phyloP scores from a whole-genome alignment of 1,140 invertebrate species.

The Ostrea edulis region DNA sequence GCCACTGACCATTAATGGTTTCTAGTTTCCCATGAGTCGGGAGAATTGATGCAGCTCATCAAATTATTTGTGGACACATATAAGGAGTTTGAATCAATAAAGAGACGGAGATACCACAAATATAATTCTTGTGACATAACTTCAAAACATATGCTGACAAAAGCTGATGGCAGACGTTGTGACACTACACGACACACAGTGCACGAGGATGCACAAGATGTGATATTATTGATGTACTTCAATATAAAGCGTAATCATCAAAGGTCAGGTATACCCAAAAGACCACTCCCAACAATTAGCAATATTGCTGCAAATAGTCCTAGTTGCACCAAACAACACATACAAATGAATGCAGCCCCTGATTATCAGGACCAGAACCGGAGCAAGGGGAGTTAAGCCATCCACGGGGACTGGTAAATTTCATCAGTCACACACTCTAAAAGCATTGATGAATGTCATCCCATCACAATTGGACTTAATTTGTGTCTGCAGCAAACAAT shows the following conservation, averaged over 20 bases:
- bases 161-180: neutral
- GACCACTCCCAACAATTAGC: constrained; percentile 29
- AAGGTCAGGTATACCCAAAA: constrained; percentile 20
- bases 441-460: constrained; percentile 27
- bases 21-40: neutral
- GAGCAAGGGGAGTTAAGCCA: constrained; percentile 19
- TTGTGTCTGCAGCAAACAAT: constrained; percentile 36
- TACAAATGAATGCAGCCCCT: constrained; percentile 23
- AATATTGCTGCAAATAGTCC: constrained; percentile 29
- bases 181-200: neutral
- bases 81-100: neutral
- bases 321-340: constrained; percentile 27
- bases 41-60: constrained; percentile 16
- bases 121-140: neutral
- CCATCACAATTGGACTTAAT: constrained; percentile 32
- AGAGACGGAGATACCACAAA: neutral
- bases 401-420: constrained; percentile 5
- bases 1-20: constrained; percentile 11
- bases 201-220: neutral
- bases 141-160: constrained; percentile 41
- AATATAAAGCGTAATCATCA: neutral
- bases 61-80: neutral
- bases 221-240: constrained; percentile 33
- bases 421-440: constrained; percentile 31
- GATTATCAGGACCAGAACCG: constrained; percentile 21